Percentiles rank a stretch among this genome's conserved stretches.
These are phyloP conservation scores for Chrysemys picta DNA, from an alignment of 2,113 vertebrate species.

Conservation along the genomic window DNA sequence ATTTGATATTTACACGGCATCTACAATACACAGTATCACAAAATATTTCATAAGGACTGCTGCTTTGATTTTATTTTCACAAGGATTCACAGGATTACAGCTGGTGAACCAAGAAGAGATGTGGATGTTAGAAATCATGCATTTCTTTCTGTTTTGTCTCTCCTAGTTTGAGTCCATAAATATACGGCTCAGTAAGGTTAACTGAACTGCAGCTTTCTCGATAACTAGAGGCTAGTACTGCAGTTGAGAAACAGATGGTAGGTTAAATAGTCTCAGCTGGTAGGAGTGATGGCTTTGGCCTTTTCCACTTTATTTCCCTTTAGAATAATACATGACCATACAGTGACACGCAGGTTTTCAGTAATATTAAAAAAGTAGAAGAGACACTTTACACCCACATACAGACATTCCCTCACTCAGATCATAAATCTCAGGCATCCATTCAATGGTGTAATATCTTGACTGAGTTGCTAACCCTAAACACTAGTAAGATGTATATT, in stretches of 20 bases:
- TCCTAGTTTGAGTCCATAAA: not conserved
- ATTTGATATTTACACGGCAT: not conserved
- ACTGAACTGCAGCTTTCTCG: not conserved
- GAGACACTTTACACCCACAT: not conserved
- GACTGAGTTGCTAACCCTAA: not conserved
- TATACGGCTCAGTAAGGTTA: not conserved
- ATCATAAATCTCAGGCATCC: not conserved
- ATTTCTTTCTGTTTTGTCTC: not conserved
- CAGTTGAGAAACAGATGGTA: constrained; percentile 54
- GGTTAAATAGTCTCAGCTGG: constrained; percentile 71
- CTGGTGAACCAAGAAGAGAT: not conserved
- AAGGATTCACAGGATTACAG: not conserved
- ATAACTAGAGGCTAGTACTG: constrained; percentile 28
- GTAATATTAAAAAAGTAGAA: not conserved
- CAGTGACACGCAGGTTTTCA: constrained; percentile 16
- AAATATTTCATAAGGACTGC: constrained; percentile 8
- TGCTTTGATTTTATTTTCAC: constrained; percentile 7
- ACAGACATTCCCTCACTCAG: not conserved
- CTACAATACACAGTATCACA: rapidly evolving
- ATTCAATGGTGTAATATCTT: not conserved
- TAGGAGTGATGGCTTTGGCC: constrained; percentile 37
- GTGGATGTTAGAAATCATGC: constrained; percentile 1
- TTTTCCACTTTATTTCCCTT: constrained; percentile 43
- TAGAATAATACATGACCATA: constrained; percentile 1
- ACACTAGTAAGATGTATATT: not conserved